phyloP scores from a whole-genome alignment of 2,113 vertebrate genomes.

The Tricholaema leucomelas region DNA sequence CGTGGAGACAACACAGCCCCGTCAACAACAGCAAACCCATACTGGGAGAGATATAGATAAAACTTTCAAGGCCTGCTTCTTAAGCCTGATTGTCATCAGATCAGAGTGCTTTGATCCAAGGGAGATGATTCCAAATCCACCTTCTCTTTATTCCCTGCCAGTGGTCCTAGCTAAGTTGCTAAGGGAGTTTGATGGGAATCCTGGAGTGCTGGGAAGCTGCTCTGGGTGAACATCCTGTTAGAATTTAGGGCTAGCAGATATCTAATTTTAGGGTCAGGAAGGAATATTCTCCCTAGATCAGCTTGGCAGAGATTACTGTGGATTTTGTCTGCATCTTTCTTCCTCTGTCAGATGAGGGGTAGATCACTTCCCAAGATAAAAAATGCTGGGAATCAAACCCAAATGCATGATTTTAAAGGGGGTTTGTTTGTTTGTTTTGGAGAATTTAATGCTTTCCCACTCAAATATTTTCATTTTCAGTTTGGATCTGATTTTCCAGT shows the following conservation, averaged over 20 bases:
- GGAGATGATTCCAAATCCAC: not conserved
- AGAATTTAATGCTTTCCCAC: not conserved
- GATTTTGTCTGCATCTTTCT: not conserved
- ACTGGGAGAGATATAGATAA: not conserved
- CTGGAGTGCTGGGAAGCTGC: not conserved
- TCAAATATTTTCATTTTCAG: not conserved
- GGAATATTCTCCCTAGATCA: not conserved
- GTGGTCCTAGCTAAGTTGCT: not conserved
- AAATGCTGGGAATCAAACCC: not conserved
- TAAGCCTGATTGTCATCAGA: not conserved
- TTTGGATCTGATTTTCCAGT: not conserved
- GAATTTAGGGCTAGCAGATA: not conserved
- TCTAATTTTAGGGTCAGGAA: not conserved
- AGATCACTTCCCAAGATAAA: not conserved
- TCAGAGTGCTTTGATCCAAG: not conserved
- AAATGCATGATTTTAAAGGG: not conserved
- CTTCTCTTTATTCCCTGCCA: fast-evolving
- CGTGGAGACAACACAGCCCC: not conserved
- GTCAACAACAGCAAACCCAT: not conserved
- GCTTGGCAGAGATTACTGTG: not conserved
- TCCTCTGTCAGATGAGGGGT: not conserved
- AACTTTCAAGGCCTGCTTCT: not conserved
- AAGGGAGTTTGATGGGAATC: not conserved
- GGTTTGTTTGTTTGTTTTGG: not conserved
- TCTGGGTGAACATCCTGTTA: not conserved